A percentile compares a stretch with the other conserved stretches of the same genome.
Evolutionary conservation across 2,113 vertebrate species (phyloP).

Genomic region (Chaetura pelagica): DNA sequence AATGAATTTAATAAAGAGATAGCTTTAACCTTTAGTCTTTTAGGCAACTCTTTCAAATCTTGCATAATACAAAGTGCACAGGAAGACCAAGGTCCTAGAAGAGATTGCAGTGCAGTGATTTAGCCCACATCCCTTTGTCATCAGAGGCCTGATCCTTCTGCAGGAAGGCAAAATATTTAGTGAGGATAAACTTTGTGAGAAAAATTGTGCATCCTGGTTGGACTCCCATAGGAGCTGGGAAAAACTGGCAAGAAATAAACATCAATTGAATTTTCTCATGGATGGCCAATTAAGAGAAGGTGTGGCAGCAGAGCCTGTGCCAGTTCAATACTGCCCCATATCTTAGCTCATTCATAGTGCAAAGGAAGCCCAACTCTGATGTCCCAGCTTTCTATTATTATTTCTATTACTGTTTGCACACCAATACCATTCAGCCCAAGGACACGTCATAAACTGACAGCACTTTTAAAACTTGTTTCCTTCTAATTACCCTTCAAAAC

Average conservation of each 20-base stretch:
- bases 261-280: not conserved
- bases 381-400: not conserved
- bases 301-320: not conserved
- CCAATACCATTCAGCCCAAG: not conserved
- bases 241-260: not conserved
- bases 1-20: not conserved
- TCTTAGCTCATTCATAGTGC: not conserved
- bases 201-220: not conserved
- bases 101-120: constrained; percentile 34
- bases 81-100: not conserved
- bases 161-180: not conserved
- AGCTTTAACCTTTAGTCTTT: not conserved
- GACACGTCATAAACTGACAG: not conserved
- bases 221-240: not conserved
- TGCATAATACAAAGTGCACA: not conserved
- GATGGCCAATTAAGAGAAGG: not conserved
- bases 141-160: not conserved
- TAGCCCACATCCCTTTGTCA: not conserved
- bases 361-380: not conserved
- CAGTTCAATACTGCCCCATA: not conserved
- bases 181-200: not conserved
- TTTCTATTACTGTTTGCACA: not conserved
- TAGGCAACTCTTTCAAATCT: not conserved
- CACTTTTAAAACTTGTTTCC: not conserved
- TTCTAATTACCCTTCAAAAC: not conserved